A percentile compares a stretch with the other conserved stretches of the same genome.
Evolutionary conservation across 92 coral and sea anemone genomes (phyloP).

Genomic region (Zoanthus sociatus): DNA sequence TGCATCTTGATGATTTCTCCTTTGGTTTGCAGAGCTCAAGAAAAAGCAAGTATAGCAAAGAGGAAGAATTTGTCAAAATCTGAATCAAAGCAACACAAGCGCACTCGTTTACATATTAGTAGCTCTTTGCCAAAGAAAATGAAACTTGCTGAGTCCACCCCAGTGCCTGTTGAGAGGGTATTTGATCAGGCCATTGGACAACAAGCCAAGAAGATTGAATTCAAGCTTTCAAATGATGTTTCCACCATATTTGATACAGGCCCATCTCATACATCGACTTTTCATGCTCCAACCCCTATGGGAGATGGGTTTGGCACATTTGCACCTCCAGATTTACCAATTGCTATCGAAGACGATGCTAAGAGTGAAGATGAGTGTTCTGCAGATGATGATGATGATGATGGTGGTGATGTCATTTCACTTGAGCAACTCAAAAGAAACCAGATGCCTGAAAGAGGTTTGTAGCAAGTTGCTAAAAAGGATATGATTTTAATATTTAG

Average conservation of each 20-base stretch:
- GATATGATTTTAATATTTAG: no score
- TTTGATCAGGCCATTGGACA: slow-evolving; percentile 87
- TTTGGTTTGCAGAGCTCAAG: slow-evolving; percentile 56
- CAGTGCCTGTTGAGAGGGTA: slow-evolving; percentile 79
- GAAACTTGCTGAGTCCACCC: slow-evolving; percentile 33
- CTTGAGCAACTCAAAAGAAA: slow-evolving; percentile 77
- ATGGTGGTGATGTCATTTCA: slow-evolving; percentile 80
- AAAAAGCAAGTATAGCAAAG: slow-evolving; percentile 55
- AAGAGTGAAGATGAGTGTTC: slow-evolving; percentile 59
- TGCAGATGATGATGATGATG: slow-evolving; percentile 66
- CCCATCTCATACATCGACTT: slow-evolving; percentile 46
- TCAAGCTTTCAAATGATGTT: slow-evolving; percentile 89
- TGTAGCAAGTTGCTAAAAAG: neutral
- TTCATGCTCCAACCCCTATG: slow-evolving; percentile 33
- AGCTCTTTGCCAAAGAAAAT: slow-evolving; percentile 76
- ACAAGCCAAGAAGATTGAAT: slow-evolving; percentile 85
- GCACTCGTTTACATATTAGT: slow-evolving; percentile 74
- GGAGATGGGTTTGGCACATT: slow-evolving; percentile 91
- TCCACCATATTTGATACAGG: slow-evolving; percentile 95
- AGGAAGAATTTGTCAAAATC: slow-evolving; percentile 62
- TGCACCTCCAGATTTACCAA: slow-evolving; percentile 77
- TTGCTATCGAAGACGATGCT: slow-evolving; percentile 39
- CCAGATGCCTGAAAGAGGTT: slow-evolving; percentile 82
- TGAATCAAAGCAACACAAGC: slow-evolving; percentile 44
- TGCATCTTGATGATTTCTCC: neutral